A percentile compares a stretch with the other conserved stretches of the same genome.
phyloP scores from a whole-genome alignment of 2,888 invertebrate genomes.

The Diaprepes abbreviatus region DNA sequence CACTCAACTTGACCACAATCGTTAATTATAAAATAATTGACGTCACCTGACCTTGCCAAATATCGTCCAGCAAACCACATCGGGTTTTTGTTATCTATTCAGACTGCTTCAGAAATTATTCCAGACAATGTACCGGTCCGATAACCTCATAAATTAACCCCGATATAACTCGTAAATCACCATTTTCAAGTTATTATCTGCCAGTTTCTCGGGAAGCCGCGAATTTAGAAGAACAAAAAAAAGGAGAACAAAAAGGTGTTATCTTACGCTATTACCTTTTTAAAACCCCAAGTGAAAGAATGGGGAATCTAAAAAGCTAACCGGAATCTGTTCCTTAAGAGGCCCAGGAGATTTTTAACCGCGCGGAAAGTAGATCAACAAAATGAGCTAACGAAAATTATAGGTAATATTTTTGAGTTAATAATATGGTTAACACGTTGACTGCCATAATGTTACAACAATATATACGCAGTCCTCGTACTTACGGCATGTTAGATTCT shows the following conservation, averaged over 20 bases:
- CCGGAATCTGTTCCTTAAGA: background rate
- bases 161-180: background rate
- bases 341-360: too few relatives aligned
- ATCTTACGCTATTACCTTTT: background rate
- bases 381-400: too few relatives aligned
- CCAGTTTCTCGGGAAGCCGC: background rate
- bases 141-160: background rate
- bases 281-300: background rate
- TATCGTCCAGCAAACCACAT: background rate
- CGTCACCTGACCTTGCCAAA: background rate
- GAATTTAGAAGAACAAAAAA: background rate
- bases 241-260: background rate
- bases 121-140: background rate
- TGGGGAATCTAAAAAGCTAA: background rate
- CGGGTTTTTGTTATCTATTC: background rate
- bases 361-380: too few relatives aligned
- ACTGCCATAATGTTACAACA: too few relatives aligned
- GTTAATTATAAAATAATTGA: too few relatives aligned
- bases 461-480: too few relatives aligned
- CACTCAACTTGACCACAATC: too few relatives aligned
- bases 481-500: too few relatives aligned
- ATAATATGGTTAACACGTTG: too few relatives aligned
- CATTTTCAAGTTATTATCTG: conserved; percentile 1
- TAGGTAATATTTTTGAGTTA: too few relatives aligned
- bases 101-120: background rate